Evolutionary conservation across 2,797 vertebrate species (phyloP), one percentile per base, ranked within the genome.

Genomic region (Pogoniulus pusillus): DNA sequence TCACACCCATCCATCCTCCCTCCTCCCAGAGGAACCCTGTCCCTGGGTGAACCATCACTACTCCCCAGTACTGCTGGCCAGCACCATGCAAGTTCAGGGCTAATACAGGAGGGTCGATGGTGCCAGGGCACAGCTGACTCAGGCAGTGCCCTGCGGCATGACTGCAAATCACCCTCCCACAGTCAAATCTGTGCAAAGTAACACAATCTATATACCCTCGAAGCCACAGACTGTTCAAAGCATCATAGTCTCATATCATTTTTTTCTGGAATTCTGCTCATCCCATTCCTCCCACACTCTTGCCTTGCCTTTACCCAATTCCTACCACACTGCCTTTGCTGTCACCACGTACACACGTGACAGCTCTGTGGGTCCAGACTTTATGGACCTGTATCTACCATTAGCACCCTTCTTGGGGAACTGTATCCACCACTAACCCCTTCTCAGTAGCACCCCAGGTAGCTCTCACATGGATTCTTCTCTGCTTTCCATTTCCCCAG

Each of bases 251-350:
- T 49, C 35, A 2, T 0, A 7, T 3, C 26, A 1, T 2, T 13
- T 35, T 5, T 9, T 11, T 22, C 51, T 11, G 16, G 14, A 79
- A 30, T 29, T 32, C 55, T n/a, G 54, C 26, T 54, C 20, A 4
- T 23, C 34, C 26, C 16, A 1, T 24, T 24, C 20, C 32, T 37
- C 6, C 34, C 35, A 1, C 1, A 1, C n/a, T 54, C 16, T 9
- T 2, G 0, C 22, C 41, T 26, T 3, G 0, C 3, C 13, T 37
- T 16, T 18, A 4, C 4, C 20, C 37, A 1, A 0, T 4, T 20
- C 29, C 64, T 16, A 16, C 57, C 37, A 3, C 27, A 12, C 53
- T 6, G 17, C 0, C 34, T 11, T 53, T 4, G 7, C 7, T 1
- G 0, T 7, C 1, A 41, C 60, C 7, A 7, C 7, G 4, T 12